Evolutionary conservation across 2,113 vertebrate genomes (phyloP), one percentile per base, ranked within the genome.

Genomic region (Stigmatopora nigra): DNA sequence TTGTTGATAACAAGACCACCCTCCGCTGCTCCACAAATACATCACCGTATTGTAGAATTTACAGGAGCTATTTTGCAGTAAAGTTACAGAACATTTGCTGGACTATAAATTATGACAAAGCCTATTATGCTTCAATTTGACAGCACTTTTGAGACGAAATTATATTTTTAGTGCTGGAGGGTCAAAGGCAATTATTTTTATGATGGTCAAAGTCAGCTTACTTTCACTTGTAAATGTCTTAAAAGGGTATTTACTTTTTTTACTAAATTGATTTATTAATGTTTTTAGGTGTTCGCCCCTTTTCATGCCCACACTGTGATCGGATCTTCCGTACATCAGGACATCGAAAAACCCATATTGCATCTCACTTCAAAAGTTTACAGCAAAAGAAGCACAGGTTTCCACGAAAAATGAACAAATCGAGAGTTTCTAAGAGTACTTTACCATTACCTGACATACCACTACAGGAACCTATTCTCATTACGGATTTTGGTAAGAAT

Each of bases 401-500:
- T 73, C 93, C 94, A 2, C 91, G 97, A 1, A 99, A 97, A 74
- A 88, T 92, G 3, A 84, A 92, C 19, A 94, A 92, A 86, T 87
- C 90, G 55, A 93, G 95, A 51, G 84, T 90, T 7, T 94, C 94
- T 80, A 96, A 95, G 84, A 90, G 84, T 4, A 92, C 60, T 58
- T 78, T 91, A 61, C 92, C 95, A 1, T 88, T 97, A 25, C 91
- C 96, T 1, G 97, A 99, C 4, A 94, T 99, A 52, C 94, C 94
- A 69, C 80, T 99, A 75, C 97, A 99, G 72, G 97, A 99, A n/a
- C 97, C 96, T 5, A 99, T 99, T 67, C 94, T 99, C 75, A 99
- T 99, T 82, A 96, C 96, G 3, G 97, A 99, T 83, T 86, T 95
- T 65, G 96, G 97, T 99, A 92, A 87, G 70, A 2, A 16, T 44